phyloP scores from a whole-genome alignment of 2,797 vertebrate genomes.

The Liasis olivaceus region DNA sequence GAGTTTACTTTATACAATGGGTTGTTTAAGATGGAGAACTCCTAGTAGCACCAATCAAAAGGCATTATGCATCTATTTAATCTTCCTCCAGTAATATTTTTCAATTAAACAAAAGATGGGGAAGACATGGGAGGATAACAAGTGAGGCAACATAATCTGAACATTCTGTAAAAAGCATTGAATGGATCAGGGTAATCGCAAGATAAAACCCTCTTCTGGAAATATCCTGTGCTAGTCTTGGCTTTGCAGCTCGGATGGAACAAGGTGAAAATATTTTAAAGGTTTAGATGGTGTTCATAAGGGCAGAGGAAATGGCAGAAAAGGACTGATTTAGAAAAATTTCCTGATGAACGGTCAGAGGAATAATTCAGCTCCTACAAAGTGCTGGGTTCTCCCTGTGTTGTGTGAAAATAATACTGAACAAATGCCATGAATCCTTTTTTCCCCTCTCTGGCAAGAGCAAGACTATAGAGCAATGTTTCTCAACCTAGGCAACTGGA shows the following conservation, averaged over 20 bases:
- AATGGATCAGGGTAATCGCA: background rate
- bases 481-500: too few species aligned
- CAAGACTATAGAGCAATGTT: background rate
- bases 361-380: background rate
- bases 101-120: background rate
- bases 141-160: background rate
- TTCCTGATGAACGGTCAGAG: background rate
- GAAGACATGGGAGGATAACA: background rate
- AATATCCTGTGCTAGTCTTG: background rate
- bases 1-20: background rate
- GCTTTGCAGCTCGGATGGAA: background rate
- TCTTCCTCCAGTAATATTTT: background rate
- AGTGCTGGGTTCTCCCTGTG: background rate
- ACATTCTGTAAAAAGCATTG: background rate
- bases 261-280: background rate
- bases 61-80: background rate
- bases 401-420: background rate
- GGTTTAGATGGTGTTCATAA: background rate
- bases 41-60: background rate
- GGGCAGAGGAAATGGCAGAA: background rate
- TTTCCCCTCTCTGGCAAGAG: background rate
- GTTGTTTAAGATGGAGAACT: background rate
- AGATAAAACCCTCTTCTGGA: background rate
- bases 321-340: background rate
- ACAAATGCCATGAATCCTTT: background rate